A percentile compares a stretch with the other conserved stretches of the same genome.
Conservation (phyloP, 2,113 vertebrate species). For the Strix aluco region DNA sequence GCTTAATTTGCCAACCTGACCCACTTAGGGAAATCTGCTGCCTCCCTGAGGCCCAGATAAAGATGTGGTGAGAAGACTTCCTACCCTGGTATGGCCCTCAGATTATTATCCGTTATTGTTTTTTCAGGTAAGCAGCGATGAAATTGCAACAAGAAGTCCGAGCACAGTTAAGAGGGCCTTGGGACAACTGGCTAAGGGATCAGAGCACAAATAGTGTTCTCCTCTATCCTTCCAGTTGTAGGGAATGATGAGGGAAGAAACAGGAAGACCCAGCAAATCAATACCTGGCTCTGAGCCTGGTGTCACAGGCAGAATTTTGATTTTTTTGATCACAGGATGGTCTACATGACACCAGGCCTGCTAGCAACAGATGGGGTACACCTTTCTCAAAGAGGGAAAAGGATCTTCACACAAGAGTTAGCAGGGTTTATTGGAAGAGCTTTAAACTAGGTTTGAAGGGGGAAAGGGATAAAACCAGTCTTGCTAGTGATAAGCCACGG, state of each 20-base stretch:
- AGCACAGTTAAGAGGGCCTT: neutral
- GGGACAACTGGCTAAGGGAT: neutral
- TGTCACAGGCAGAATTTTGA: neutral
- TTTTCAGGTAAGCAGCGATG: neutral
- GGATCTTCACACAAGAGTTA: neutral
- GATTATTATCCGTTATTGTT: neutral
- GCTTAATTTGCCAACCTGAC: neutral
- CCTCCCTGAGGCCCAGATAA: neutral
- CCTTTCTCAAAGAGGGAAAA: neutral
- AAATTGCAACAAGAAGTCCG: neutral
- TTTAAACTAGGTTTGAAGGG: neutral
- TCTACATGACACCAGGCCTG: neutral
- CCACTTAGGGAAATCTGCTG: neutral
- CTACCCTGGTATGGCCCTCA: neutral
- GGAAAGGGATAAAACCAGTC: neutral
- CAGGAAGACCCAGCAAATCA: neutral
- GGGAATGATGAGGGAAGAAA: neutral
- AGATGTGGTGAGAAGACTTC: neutral
- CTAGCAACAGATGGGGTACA: neutral
- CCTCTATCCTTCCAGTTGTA: neutral
- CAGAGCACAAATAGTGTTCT: neutral
- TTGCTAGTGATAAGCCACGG: neutral
- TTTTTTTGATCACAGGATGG: rapidly evolving
- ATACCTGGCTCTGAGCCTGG: rapidly evolving
- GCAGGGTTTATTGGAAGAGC: neutral